Conservation (phyloP, 1,140 invertebrate genomes). For the Tetraneura akinire region DNA sequence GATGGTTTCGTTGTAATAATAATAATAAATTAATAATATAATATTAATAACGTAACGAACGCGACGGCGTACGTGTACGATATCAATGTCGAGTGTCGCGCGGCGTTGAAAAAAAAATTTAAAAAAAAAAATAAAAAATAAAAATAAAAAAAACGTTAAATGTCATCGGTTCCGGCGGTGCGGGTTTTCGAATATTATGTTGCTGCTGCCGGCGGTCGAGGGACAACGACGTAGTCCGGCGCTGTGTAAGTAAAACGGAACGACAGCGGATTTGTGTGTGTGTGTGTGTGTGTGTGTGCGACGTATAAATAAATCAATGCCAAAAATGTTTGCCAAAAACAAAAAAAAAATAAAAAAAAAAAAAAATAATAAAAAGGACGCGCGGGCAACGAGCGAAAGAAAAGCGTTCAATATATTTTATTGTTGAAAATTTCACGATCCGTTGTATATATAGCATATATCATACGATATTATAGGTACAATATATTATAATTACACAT, state of each 20-base stretch:
- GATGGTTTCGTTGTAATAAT: too few species aligned
- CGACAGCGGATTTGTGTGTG: background rate
- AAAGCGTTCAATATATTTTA: too few species aligned
- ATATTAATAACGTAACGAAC: too few species aligned
- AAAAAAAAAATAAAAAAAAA: slow-evolving; percentile 36
- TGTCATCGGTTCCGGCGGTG: slow-evolving; percentile 42
- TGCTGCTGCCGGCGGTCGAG: slow-evolving; percentile 21
- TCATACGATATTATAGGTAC: too few species aligned
- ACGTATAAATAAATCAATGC: slow-evolving; percentile 51
- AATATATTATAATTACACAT: too few species aligned
- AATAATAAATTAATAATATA: too few species aligned
- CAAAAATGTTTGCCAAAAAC: slow-evolving; percentile 51
- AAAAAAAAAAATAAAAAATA: too few species aligned
- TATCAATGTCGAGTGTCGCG: background rate
- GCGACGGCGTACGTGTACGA: background rate
- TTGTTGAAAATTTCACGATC: too few species aligned
- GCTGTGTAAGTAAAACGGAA: slow-evolving; percentile 49
- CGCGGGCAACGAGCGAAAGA: background rate
- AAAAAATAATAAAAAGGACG: slow-evolving; percentile 33
- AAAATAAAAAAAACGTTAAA: slow-evolving; percentile 45
- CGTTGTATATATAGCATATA: too few species aligned
- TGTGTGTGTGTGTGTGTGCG: background rate
- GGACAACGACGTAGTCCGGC: slow-evolving; percentile 46
- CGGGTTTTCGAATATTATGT: slow-evolving; percentile 45
- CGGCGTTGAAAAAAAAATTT: too few species aligned